phyloP scores from a whole-genome alignment of 1,140 invertebrate genomes.

The Euura lappo region DNA sequence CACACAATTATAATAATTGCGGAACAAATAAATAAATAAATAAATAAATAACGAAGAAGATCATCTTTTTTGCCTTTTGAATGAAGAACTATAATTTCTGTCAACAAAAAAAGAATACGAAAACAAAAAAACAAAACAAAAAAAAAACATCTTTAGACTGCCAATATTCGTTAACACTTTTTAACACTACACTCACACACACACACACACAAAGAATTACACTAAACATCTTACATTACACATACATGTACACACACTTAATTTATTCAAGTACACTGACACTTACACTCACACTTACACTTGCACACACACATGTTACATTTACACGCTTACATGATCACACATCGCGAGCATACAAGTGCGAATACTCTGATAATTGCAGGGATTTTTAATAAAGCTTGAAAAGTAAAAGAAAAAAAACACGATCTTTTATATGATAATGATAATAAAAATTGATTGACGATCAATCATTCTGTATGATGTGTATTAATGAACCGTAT shows the following conservation, averaged over 20 bases:
- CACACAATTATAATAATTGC: too few species aligned
- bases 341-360: not conserved
- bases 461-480: too few species aligned
- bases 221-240: slow-evolving; percentile 14
- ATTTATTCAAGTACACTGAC: slow-evolving; percentile 10
- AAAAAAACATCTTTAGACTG: too few species aligned
- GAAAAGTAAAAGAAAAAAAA: too few species aligned
- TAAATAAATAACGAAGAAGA: not conserved
- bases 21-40: too few species aligned
- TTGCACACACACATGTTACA: slow-evolving; percentile 14
- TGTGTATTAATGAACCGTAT: too few species aligned
- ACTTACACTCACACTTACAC: slow-evolving; percentile 17
- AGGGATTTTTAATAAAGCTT: too few species aligned
- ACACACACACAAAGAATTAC: slow-evolving; percentile 12
- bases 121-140: not conserved
- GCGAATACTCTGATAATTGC: too few species aligned
- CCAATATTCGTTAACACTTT: too few species aligned
- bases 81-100: too few species aligned
- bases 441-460: too few species aligned
- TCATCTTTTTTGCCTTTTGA: not conserved
- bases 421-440: too few species aligned
- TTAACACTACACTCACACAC: not conserved
- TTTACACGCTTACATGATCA: slow-evolving; percentile 8
- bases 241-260: slow-evolving; percentile 7
- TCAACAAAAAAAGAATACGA: not conserved